phyloP scores from a whole-genome alignment of 2,888 invertebrate genomes.

The Trisateles emortualis region DNA sequence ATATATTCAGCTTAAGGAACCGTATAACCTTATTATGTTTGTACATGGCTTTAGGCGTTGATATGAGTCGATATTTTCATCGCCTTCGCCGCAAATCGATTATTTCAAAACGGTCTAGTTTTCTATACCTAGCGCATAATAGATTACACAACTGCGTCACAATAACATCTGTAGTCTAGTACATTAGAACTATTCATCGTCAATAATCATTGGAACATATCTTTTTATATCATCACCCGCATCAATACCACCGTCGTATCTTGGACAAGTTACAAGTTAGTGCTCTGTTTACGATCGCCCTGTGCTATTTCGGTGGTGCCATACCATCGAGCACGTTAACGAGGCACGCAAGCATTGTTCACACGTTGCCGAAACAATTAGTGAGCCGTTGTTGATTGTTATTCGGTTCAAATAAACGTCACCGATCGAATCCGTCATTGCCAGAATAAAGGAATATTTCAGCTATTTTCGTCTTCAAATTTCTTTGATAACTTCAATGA shows the following conservation, averaged over 20 bases:
- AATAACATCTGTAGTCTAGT: slow-evolving; percentile 5
- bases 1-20: not conserved
- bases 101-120: not conserved
- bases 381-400: slow-evolving; percentile 5
- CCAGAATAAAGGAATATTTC: not conserved
- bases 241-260: slow-evolving; percentile 11
- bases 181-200: slow-evolving; percentile 4
- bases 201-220: slow-evolving; percentile 14
- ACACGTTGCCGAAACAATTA: slow-evolving; percentile 16
- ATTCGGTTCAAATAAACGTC: not conserved
- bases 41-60: not conserved
- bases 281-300: slow-evolving; percentile 12
- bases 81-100: not conserved
- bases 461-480: not conserved
- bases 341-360: slow-evolving; percentile 15
- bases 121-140: slow-evolving; percentile 1
- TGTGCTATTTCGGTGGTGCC: slow-evolving; percentile 24
- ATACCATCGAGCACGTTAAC: slow-evolving; percentile 13
- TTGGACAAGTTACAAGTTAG: slow-evolving; percentile 7
- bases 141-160: slow-evolving; percentile 4
- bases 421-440: too few relatives aligned
- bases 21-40: not conserved
- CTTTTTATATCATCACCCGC: slow-evolving; percentile 5
- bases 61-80: not conserved
- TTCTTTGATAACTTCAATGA: not conserved